These are phyloP conservation scores for Dolichoris vasculosae DNA, from an alignment of 1,140 invertebrate species.

Conservation along the genomic window DNA sequence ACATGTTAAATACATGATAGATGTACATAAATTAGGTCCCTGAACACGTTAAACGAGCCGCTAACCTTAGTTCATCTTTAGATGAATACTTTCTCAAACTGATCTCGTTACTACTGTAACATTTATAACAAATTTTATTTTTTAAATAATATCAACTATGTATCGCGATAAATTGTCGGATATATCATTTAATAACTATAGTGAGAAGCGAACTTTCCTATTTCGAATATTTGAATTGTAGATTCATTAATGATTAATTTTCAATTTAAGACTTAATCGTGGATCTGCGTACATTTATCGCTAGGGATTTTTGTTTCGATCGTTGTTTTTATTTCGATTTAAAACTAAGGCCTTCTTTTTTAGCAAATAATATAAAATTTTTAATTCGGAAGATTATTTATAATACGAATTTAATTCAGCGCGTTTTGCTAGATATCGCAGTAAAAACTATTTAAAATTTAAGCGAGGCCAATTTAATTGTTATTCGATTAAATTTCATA, in stretches of 20 bases:
- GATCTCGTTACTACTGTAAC: too few relatives aligned
- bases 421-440: too few relatives aligned
- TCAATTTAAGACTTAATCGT: background rate
- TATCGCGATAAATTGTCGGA: background rate
- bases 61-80: constrained; percentile 9
- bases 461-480: too few relatives aligned
- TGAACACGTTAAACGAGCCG: background rate
- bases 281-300: constrained; percentile 4
- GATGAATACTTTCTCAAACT: background rate
- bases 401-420: background rate
- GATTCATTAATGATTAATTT: constrained; percentile 29
- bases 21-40: constrained; percentile 36
- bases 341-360: background rate
- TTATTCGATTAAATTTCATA: too few relatives aligned
- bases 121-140: constrained; percentile 19
- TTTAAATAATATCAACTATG: background rate
- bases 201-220: background rate
- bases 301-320: background rate
- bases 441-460: too few relatives aligned
- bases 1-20: constrained; percentile 38
- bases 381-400: background rate
- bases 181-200: background rate
- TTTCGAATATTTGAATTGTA: background rate
- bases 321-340: background rate
- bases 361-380: background rate